phyloP scores from a whole-genome alignment of 2,888 invertebrate genomes.

The Melieria crassipennis region DNA sequence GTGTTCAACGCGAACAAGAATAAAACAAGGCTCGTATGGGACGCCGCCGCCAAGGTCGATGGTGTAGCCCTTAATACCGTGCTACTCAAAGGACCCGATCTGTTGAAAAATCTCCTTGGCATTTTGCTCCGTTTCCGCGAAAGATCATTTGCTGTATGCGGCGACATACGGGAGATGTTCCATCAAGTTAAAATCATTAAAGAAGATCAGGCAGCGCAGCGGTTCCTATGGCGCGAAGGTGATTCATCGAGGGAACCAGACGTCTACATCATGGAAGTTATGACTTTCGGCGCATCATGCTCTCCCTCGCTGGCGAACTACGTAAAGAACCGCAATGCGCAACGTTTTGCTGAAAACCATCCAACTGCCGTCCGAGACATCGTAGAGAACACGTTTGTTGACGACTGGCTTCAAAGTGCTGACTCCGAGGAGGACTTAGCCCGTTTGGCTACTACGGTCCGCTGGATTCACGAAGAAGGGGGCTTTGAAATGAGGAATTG shows the following conservation, averaged over 20 bases:
- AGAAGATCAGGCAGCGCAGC: constrained; percentile 5
- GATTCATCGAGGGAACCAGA: too few relatives aligned
- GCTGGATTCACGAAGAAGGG: constrained; percentile 16
- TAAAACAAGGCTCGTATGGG: constrained; percentile 52
- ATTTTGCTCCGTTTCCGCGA: too few relatives aligned
- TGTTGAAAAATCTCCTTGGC: constrained; percentile 21
- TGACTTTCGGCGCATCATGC: too few relatives aligned
- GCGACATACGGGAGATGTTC: too few relatives aligned
- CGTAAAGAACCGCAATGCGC: too few relatives aligned
- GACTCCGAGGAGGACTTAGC: constrained; percentile 31
- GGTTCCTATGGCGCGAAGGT: constrained; percentile 1
- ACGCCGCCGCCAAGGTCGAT: constrained; percentile 51
- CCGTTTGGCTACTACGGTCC: constrained; percentile 10
- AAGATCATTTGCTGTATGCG: too few relatives aligned
- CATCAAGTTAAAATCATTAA: not conserved
- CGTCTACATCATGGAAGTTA: too few relatives aligned
- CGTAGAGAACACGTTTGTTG: constrained; percentile 32
- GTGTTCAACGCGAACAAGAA: constrained; percentile 50
- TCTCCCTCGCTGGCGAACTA: too few relatives aligned
- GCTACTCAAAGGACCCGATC: constrained; percentile 54
- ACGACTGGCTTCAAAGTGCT: constrained; percentile 37
- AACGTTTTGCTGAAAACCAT: not conserved
- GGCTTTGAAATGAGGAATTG: too few relatives aligned
- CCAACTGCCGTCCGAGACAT: constrained; percentile 25
- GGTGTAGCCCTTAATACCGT: constrained; percentile 50